Conservation (phyloP, 2,888 invertebrate genomes). For the Noctua fimbriata region DNA sequence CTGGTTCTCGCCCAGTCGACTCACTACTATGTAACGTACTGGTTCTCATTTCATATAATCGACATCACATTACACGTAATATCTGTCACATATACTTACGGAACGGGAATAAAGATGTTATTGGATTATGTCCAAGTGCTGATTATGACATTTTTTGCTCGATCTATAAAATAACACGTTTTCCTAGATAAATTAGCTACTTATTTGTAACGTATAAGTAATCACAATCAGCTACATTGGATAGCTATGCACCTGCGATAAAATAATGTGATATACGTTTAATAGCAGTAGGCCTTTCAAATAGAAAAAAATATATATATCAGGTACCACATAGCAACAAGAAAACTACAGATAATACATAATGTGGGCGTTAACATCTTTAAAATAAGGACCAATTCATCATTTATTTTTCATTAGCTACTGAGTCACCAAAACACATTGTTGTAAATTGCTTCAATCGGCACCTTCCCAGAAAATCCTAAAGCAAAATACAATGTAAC, state of each 20-base stretch:
- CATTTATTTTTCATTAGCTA: no score
- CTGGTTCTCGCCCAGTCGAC: neutral
- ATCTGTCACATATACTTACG: slow-evolving; percentile 22
- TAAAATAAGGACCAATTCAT: neutral
- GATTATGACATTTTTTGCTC: slow-evolving; percentile 1
- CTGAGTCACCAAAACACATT: slow-evolving; percentile 15
- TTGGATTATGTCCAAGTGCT: slow-evolving; percentile 7
- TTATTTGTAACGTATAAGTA: neutral
- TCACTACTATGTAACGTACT: slow-evolving; percentile 42
- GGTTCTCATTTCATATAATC: slow-evolving; percentile 14
- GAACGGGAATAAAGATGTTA: slow-evolving; percentile 31
- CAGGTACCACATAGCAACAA: no score
- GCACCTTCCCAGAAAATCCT: slow-evolving; percentile 15
- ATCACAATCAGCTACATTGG: neutral
- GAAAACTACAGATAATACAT: neutral
- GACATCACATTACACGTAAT: slow-evolving; percentile 5
- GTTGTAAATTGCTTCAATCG: neutral
- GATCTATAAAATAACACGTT: slow-evolving; percentile 9
- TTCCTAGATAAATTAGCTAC: neutral
- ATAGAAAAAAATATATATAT: no score
- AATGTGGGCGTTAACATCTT: neutral
- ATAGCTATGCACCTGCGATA: neutral
- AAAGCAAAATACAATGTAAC: slow-evolving; percentile 2
- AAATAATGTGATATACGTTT: neutral
- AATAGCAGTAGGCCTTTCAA: neutral